These are phyloP conservation scores for Plebejus argus DNA, from an alignment of 2,888 invertebrate genomes.

Conservation along the genomic window DNA sequence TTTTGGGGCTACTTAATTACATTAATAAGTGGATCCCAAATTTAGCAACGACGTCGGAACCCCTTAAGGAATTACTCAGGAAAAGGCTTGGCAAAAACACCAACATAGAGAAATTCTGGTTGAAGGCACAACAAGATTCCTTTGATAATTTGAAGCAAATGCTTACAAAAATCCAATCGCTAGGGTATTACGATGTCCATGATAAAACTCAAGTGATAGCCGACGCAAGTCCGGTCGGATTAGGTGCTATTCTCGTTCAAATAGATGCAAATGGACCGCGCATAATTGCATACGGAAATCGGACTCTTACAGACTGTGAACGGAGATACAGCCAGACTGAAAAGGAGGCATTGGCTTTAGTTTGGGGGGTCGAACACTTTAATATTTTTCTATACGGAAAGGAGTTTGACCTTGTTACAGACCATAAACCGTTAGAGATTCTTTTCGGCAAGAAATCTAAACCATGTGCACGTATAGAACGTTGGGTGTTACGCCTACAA, in stretches of 20 bases:
- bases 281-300: conserved; percentile 16
- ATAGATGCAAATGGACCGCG: conserved; percentile 12
- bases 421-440: conserved; percentile 52
- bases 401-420: conserved; percentile 46
- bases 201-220: conserved; percentile 7
- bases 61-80: no score
- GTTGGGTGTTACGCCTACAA: conserved; percentile 51
- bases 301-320: conserved; percentile 17
- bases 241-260: neutral
- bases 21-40: conserved; percentile 36
- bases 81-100: no score
- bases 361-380: conserved; percentile 45
- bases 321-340: conserved; percentile 18
- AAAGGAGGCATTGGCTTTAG: conserved; percentile 23
- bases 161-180: conserved; percentile 30
- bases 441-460: conserved; percentile 48
- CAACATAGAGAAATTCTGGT: no score
- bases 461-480: conserved; percentile 51
- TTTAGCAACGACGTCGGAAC: conserved; percentile 4
- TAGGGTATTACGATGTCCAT: neutral
- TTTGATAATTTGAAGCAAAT: neutral
- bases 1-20: conserved; percentile 45
- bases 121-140: no score
- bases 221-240: neutral
- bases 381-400: conserved; percentile 42